These are phyloP conservation scores for Lathamus discolor DNA, from an alignment of 2,113 vertebrate species.

Conservation along the genomic window DNA sequence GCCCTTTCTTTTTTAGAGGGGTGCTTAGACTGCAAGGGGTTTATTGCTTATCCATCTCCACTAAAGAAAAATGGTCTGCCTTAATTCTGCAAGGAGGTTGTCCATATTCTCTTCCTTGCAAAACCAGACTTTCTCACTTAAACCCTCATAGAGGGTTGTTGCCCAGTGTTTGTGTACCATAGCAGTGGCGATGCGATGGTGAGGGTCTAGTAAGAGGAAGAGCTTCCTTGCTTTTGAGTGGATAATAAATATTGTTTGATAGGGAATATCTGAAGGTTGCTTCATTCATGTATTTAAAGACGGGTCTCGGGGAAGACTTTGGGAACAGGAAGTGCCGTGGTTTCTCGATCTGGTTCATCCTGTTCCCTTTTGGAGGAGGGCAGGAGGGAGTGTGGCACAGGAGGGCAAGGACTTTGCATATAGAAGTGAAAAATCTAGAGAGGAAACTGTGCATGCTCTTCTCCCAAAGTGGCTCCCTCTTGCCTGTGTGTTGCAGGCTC, in stretches of 20 bases:
- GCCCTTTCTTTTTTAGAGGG: not conserved
- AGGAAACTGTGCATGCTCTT: not conserved
- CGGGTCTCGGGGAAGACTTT: not conserved
- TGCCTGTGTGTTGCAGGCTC: accelerated
- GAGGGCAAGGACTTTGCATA: not conserved
- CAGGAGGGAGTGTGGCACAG: not conserved
- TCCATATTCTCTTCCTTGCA: not conserved
- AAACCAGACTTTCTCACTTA: not conserved
- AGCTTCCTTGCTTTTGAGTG: not conserved
- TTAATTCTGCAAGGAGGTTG: not conserved
- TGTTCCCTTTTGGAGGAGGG: not conserved
- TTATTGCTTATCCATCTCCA: not conserved
- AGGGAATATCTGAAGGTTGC: not conserved
- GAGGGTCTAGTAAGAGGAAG: not conserved
- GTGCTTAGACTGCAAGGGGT: not conserved
- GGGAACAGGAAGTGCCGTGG: not conserved
- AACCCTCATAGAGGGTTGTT: not conserved
- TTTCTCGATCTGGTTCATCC: not conserved
- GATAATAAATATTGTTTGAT: not conserved
- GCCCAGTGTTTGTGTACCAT: not conserved
- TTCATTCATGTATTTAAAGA: not conserved
- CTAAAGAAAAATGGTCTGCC: not conserved
- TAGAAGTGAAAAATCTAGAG: not conserved
- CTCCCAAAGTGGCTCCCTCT: not conserved
- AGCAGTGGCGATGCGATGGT: not conserved